Evolutionary conservation across 1,140 invertebrate genomes (phyloP).

Genomic region (Melipona quadrifasciata): DNA sequence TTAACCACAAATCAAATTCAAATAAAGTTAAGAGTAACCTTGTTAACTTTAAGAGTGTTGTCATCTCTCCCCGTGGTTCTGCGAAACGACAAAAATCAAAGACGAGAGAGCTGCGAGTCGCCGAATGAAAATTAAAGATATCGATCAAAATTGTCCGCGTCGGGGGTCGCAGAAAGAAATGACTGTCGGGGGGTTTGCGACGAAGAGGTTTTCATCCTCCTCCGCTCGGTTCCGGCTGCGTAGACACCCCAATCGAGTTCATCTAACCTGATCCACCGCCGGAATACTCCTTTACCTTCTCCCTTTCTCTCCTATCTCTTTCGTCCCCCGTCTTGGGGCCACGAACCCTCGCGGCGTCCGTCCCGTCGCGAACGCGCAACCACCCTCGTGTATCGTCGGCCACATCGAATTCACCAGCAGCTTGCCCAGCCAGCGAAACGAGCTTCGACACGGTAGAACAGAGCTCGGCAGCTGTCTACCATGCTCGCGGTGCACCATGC

Average conservation of each 20-base stretch:
- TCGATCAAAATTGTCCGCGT: slow-evolving; percentile 28
- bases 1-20: too few relatives aligned
- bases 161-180: not conserved
- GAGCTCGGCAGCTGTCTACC: slow-evolving; percentile 67
- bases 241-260: slow-evolving; percentile 38
- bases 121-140: slow-evolving; percentile 28
- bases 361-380: slow-evolving; percentile 27
- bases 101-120: not conserved
- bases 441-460: slow-evolving; percentile 65
- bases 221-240: slow-evolving; percentile 33
- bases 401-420: slow-evolving; percentile 57
- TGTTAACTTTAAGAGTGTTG: too few relatives aligned
- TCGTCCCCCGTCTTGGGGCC: slow-evolving; percentile 54
- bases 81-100: not conserved
- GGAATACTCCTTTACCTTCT: slow-evolving; percentile 24
- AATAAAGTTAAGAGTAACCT: too few relatives aligned
- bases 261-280: slow-evolving; percentile 24
- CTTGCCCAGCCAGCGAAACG: slow-evolving; percentile 49
- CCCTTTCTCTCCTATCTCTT: slow-evolving; percentile 15
- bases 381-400: slow-evolving; percentile 43
- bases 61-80: not conserved
- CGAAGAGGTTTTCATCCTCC: slow-evolving; percentile 1
- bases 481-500: slow-evolving; percentile 66
- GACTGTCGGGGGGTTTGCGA: not conserved
- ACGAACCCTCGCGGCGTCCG: slow-evolving; percentile 44